These are phyloP conservation scores for Euphydryas editha DNA, from an alignment of 2,888 invertebrate species.

Conservation along the genomic window DNA sequence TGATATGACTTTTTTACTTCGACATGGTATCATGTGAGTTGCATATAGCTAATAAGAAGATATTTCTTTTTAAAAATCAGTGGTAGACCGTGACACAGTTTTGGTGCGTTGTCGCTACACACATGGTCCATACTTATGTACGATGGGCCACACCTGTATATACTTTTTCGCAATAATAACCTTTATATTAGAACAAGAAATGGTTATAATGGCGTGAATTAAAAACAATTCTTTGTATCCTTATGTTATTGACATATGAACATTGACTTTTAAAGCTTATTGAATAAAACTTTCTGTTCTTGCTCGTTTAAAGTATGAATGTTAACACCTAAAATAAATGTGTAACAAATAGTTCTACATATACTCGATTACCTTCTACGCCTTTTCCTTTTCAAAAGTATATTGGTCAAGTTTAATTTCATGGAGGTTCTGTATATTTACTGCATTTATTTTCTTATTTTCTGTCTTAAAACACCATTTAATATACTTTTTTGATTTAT, in stretches of 20 bases:
- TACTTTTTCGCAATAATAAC: constrained; percentile 25
- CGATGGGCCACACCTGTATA: constrained; percentile 44
- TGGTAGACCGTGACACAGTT: constrained; percentile 73
- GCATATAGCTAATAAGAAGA: constrained; percentile 47
- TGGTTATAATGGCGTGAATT: constrained; percentile 17
- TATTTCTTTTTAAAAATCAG: constrained; percentile 71
- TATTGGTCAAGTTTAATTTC: neutral
- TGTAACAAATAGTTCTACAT: constrained; percentile 25
- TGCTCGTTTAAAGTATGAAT: constrained; percentile 22
- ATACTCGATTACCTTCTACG: constrained; percentile 34
- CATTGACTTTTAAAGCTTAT: constrained; percentile 47
- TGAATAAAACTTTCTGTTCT: constrained; percentile 42
- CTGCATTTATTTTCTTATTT: neutral
- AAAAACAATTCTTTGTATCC: constrained; percentile 28
- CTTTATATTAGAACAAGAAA: constrained; percentile 16
- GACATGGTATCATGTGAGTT: constrained; percentile 46
- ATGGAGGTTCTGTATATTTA: neutral
- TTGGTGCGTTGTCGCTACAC: constrained; percentile 62
- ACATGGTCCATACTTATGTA: constrained; percentile 45
- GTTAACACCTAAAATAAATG: constrained; percentile 35
- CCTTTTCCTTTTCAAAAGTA: constrained; percentile 21
- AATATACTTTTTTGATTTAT: too few species aligned
- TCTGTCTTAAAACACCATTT: neutral
- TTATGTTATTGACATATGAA: constrained; percentile 48
- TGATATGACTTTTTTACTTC: constrained; percentile 22